These are phyloP conservation scores for Panzeria rudis DNA, from an alignment of 2,888 invertebrate species.

Conservation along the genomic window DNA sequence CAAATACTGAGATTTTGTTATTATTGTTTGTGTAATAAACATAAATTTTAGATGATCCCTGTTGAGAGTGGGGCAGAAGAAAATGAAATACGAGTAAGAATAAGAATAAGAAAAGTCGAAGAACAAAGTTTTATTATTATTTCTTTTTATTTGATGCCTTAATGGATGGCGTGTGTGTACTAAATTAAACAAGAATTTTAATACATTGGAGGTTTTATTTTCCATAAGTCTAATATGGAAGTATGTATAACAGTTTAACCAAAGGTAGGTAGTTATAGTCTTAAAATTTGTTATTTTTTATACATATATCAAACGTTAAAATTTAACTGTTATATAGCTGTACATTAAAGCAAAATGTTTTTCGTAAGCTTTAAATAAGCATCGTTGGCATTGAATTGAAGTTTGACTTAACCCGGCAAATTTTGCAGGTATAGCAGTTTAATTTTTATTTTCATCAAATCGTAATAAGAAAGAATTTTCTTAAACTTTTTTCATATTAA, in stretches of 20 bases:
- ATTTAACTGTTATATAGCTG: no score
- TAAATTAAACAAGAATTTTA: neutral
- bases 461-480: no score
- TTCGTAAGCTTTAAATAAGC: no score
- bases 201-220: neutral
- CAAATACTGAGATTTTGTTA: slow-evolving; percentile 30
- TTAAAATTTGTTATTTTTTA: neutral
- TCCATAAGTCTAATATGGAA: neutral
- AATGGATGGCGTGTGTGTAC: neutral
- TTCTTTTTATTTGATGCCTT: neutral
- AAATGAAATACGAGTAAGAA: neutral
- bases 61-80: no score
- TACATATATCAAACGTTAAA: no score
- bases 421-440: no score
- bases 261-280: neutral
- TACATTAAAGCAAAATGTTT: no score
- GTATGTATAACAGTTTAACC: neutral
- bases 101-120: neutral
- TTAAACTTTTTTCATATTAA: no score
- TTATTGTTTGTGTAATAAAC: slow-evolving; percentile 66
- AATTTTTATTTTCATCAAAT: no score
- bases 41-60: slow-evolving; percentile 25
- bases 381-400: no score
- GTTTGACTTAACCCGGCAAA: no score
- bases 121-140: neutral